These are phyloP conservation scores for Lepidocyrtinus sp. DNA, from an alignment of 2,888 invertebrate species.

Conservation along the genomic window DNA sequence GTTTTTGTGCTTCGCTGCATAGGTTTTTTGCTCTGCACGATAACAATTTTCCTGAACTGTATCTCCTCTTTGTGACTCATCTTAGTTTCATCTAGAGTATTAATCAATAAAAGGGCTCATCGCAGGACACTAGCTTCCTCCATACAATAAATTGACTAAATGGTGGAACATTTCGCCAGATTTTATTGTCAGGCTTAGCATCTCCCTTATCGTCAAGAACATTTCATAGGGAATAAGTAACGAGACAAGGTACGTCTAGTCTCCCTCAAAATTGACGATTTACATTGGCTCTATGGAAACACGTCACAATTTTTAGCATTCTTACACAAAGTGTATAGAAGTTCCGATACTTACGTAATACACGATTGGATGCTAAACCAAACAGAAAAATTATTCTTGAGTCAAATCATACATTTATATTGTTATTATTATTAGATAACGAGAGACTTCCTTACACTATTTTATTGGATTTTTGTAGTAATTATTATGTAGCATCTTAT, in stretches of 20 bases:
- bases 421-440: no score
- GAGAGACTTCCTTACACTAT: no score
- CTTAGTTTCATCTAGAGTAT: background rate
- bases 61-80: no score
- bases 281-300: background rate
- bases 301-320: background rate
- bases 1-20: background rate
- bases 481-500: no score
- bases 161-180: background rate
- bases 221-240: background rate
- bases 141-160: background rate
- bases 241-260: background rate
- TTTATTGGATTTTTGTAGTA: no score
- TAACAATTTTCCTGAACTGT: no score
- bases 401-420: no score
- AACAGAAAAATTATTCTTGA: background rate
- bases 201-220: background rate
- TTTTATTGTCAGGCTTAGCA: slow-evolving; percentile 9
- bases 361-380: background rate
- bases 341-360: background rate
- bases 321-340: background rate
- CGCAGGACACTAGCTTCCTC: background rate
- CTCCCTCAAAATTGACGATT: background rate
- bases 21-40: no score
- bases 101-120: background rate